Base-by-base conservation (phyloP, 2,888 invertebrate species). In the Actias luna region DNA sequence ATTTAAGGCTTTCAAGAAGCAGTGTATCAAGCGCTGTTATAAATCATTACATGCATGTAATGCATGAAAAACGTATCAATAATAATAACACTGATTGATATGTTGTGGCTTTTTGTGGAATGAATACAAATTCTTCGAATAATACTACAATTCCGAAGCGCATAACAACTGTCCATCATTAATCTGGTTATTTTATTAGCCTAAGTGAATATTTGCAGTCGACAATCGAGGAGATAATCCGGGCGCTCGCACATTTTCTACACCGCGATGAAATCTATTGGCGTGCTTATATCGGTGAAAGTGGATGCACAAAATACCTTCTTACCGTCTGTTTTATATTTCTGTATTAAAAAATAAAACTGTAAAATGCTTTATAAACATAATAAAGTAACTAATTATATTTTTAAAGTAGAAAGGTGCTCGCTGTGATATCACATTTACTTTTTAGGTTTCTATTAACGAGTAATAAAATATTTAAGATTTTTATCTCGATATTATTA, bases 211-310 rank as follows among this genome's bases (percentile, higher is more conserved):
- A 69, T 65, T 68, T 69, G 67, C 65, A 69, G 70, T 72, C 71
- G 72, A 71, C 73, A 77, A 76, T 74, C 72, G 65, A 61, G 70
- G 71, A 77, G 74, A 79, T 72, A 68, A 68, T 69, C 70, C 67
- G 66, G 67, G 74, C 75, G 70, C 22, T 8, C 75, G 74, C 75
- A 75, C 73, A 81, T 77, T 84, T 83, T 84, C 82, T 82, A 80
- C 70, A 71, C 70, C 67, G 73, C 80, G 72, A 73, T 80, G 81
- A 80, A 77, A 79, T 82, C 79, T 80, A 82, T 82, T 88, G 82
- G 84, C 89, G 85, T 87, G 85, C 80, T 83, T 80, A 74, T 82
- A 84, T 83, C 71, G 85, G 90, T 86, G 90, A 91, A 90, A 90
- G 89, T 89, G 73, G 81, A 85, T 88, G 84, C 83, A 85, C 85